Percentiles rank a stretch among this genome's conserved stretches.
These are phyloP conservation scores for Neelides folsomi DNA, from an alignment of 2,888 invertebrate species.

Conservation along the genomic window DNA sequence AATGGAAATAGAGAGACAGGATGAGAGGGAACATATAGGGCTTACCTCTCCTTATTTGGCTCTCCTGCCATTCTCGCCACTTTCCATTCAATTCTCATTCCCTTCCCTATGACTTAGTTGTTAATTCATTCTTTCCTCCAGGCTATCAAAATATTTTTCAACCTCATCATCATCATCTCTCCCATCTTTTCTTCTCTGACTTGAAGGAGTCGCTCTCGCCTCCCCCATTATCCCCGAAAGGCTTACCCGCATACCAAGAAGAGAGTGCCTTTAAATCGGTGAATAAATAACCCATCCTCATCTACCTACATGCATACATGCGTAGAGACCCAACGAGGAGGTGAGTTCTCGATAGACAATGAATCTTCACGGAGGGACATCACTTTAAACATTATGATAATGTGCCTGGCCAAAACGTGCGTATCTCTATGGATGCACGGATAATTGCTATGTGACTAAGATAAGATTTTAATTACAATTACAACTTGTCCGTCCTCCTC, in stretches of 20 bases:
- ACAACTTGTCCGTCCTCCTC: slow-evolving; percentile 7
- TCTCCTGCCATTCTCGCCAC: slow-evolving; percentile 6
- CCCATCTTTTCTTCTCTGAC: slow-evolving; percentile 4
- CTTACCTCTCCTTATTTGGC: slow-evolving; percentile 6
- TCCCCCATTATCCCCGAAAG: too few species aligned
- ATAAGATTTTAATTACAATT: slow-evolving; percentile 15
- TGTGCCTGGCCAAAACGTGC: neutral
- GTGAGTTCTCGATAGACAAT: too few species aligned
- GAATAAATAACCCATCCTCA: neutral
- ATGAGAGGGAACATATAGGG: neutral
- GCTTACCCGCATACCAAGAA: too few species aligned
- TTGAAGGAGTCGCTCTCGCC: neutral
- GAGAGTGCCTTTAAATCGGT: neutral
- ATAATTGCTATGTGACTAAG: slow-evolving; percentile 14
- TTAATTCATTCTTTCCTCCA: slow-evolving; percentile 5
- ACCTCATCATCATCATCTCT: slow-evolving; percentile 11
- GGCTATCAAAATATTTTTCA: slow-evolving; percentile 18
- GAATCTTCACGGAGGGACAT: too few species aligned
- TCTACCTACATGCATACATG: neutral
- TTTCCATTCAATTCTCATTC: slow-evolving; percentile 3
- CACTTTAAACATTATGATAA: too few species aligned
- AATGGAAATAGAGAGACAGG: too few species aligned
- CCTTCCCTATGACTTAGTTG: neutral
- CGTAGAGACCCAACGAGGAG: too few species aligned
- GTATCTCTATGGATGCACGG: neutral